Base-by-base conservation (phyloP, 1,140 invertebrate genomes). In the Caenorhabditis tropicalis region DNA sequence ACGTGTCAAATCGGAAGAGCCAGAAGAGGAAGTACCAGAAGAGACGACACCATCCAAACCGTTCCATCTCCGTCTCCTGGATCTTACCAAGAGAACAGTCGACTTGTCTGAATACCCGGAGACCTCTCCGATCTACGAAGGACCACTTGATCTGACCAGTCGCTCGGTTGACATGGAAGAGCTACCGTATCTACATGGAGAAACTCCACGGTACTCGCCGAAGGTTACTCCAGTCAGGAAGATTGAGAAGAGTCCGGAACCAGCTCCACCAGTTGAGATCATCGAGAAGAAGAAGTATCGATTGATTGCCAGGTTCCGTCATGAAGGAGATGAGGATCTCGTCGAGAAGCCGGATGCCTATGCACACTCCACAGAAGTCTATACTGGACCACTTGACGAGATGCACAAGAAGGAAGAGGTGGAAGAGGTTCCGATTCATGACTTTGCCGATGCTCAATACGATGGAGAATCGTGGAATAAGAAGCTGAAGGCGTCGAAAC, bases 281-380 rank as follows among this genome's bases (percentile, higher is more conserved):
- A 21, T 19, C 10, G 65, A 74, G 29, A 10, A 5, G 12, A 70
- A 31, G 19, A 56, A 74, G 29, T 70, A 31, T 27, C 82, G 82
- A 0, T 70, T 60, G 4, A 65, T 82, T 51, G 56, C 82, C 33
- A 27, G 81, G 15, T 12, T 85, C 16, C 58, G 81, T 12, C 84
- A 85, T 46, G 84, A 85, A 65, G 81, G 85, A 82, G 79, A 83
- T 33, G 46, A 88, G 60, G 90, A 88, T 84, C 89, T 88, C 89
- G 86, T 88, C 87, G 85, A 88, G 74, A 83, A 83, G 60, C 53
- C 53, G 1, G 53, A 56, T 0, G 21, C 24, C 53, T 56, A 56
- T n/a, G 21, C 12, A 12, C 19, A 21, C 19, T 56, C 53, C 29
- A 21, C 53, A n/a, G 31, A 82, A 48, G 39, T 31, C 21, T 33